These are phyloP conservation scores for Megalonaias nervosa DNA, from an alignment of 1,140 invertebrate species.

Conservation along the genomic window DNA sequence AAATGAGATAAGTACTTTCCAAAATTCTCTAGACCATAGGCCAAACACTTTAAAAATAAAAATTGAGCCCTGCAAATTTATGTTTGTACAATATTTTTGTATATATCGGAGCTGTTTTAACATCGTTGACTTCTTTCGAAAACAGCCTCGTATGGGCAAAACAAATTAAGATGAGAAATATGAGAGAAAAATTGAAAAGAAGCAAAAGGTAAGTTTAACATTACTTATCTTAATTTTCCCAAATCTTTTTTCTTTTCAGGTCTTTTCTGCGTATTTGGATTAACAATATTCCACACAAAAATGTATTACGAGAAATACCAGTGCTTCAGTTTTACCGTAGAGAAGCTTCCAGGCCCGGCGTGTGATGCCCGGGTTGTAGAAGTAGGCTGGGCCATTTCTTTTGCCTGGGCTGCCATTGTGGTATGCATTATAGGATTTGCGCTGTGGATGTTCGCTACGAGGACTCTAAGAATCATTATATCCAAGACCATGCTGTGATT, in stretches of 20 bases:
- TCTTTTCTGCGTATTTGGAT: slow-evolving; percentile 52
- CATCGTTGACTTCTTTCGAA: no score
- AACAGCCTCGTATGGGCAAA: no score
- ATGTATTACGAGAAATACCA: slow-evolving; percentile 52
- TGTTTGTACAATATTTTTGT: no score
- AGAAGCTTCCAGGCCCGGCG: slow-evolving; percentile 34
- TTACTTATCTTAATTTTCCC: not conserved
- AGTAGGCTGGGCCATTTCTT: slow-evolving; percentile 42
- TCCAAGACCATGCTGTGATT: slow-evolving; percentile 53
- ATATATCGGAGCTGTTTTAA: no score
- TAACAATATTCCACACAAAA: slow-evolving; percentile 58
- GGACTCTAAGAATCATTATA: slow-evolving; percentile 48
- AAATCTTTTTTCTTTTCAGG: slow-evolving; percentile 38
- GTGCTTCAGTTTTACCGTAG: slow-evolving; percentile 43
- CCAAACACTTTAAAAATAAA: no score
- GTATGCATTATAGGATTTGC: slow-evolving; percentile 38
- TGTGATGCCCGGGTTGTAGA: slow-evolving; percentile 41
- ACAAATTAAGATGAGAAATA: no score
- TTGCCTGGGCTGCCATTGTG: slow-evolving; percentile 51
- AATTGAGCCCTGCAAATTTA: no score
- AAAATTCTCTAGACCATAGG: no score
- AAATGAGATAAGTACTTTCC: no score
- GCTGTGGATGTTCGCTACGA: slow-evolving; percentile 52
- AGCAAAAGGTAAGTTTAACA: no score
- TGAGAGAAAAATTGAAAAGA: no score